Evolutionary conservation across 2,888 invertebrate species (phyloP).

Genomic region (Pyrochroa serraticornis): DNA sequence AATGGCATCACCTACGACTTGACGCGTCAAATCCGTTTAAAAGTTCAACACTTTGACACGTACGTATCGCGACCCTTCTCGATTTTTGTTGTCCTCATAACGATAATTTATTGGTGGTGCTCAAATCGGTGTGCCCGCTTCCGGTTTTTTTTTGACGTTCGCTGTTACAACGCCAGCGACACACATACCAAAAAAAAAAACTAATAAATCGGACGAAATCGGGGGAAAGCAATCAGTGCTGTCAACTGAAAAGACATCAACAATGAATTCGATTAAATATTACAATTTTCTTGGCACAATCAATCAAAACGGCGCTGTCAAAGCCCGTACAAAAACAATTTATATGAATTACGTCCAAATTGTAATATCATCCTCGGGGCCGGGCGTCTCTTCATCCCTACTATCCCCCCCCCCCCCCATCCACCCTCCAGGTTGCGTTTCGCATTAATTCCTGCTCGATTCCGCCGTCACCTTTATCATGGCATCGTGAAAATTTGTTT

Average conservation of each 20-base stretch:
- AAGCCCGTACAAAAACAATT: conserved; percentile 43
- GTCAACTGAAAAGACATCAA: conserved; percentile 40
- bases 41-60: too few relatives aligned
- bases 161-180: too few relatives aligned
- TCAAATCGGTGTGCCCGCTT: background rate
- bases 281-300: conserved; percentile 47
- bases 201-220: conserved; percentile 25
- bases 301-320: conserved; percentile 42
- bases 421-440: too few relatives aligned
- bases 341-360: conserved; percentile 42
- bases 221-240: conserved; percentile 41
- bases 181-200: conserved; percentile 5
- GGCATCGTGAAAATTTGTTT: too few relatives aligned
- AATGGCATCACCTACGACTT: too few relatives aligned
- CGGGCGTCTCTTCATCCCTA: background rate
- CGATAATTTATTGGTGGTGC: background rate
- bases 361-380: conserved; percentile 6
- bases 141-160: background rate
- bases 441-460: too few relatives aligned
- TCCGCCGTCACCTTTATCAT: too few relatives aligned
- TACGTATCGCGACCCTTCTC: too few relatives aligned
- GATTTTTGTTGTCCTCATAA: too few relatives aligned
- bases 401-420: background rate
- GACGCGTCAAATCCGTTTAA: too few relatives aligned
- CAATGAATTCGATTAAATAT: conserved; percentile 49